A percentile compares a stretch with the other conserved stretches of the same genome.
These are phyloP conservation scores for Aplidium turbinatum DNA, from an alignment of 23 tunicate species.

Conservation along the genomic window DNA sequence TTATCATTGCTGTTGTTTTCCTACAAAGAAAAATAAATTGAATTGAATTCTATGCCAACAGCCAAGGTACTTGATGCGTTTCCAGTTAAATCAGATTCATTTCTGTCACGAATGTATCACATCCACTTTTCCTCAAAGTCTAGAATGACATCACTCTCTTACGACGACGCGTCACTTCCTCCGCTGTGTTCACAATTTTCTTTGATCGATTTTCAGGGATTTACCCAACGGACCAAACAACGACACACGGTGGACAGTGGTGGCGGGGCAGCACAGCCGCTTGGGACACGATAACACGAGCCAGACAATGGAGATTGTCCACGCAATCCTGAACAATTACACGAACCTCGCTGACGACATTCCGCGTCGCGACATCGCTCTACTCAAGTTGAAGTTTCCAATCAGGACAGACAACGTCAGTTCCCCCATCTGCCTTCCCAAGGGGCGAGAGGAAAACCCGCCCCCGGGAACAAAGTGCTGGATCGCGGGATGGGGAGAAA, in stretches of 20 bases:
- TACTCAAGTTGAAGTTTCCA: slow-evolving; percentile 50
- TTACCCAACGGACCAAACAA: slow-evolving; percentile 33
- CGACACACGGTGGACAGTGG: slow-evolving; percentile 47
- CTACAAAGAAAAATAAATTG: too few relatives aligned
- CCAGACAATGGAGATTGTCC: slow-evolving; percentile 3
- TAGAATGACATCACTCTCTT: too few relatives aligned
- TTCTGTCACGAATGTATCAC: too few relatives aligned
- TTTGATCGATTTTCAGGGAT: slow-evolving; percentile 4
- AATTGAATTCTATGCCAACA: too few relatives aligned
- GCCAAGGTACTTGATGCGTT: too few relatives aligned
- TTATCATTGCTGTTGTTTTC: too few relatives aligned
- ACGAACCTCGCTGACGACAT: slow-evolving; percentile 55
- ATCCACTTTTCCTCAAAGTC: too few relatives aligned
- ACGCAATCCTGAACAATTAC: slow-evolving; percentile 34
- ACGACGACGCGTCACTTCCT: too few relatives aligned
- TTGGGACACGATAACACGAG: slow-evolving; percentile 28
- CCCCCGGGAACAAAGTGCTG: slow-evolving; percentile 75
- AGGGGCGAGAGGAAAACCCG: slow-evolving; percentile 45
- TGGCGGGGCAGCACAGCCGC: slow-evolving; percentile 53
- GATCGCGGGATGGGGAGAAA: slow-evolving; percentile 90
- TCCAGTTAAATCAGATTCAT: too few relatives aligned
- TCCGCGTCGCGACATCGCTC: slow-evolving; percentile 72
- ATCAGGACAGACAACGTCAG: slow-evolving; percentile 16
- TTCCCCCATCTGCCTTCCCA: slow-evolving; percentile 63
- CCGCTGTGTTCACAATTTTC: not conserved